Evolutionary conservation across 2,113 vertebrate genomes (phyloP), one percentile per base, ranked within the genome.

Genomic region (Stegastes partitus): DNA sequence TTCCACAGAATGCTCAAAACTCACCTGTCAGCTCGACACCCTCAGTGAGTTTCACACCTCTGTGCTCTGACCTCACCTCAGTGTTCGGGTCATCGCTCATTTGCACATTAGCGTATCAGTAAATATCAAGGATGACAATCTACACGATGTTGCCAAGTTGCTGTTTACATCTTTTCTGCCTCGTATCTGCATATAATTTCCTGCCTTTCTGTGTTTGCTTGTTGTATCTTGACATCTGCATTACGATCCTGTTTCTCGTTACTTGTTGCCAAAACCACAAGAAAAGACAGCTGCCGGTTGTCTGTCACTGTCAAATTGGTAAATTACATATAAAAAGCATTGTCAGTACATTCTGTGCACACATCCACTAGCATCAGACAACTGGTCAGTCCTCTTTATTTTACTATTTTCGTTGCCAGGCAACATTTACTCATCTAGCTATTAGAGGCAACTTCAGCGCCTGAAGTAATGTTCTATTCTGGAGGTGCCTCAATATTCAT

Each of bases 351-450:
- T 28, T 49, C 37, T 44, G 19, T 64, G 23, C 50, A 70, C 45
- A 63, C 25, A 68, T 57, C 31, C 74, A 86, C 9, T 9, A 63
- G 74, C 72, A 74, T 74, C 71, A 68, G 66, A 26, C n/a, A 28
- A 31, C 53, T 18, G 62, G 61, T 68, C 53, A 66, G 21, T 68
- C 77, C 47, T 47, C 44, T 49, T 51, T 76, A 8, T 21, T 23
- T 70, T 39, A 50, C 55, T 39, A 65, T 56, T 59, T 72, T 68
- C 31, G 82, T 87, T 85, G 74, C 83, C 70, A 79, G 55, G 85
- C 77, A 85, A 84, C 77, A 68, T 71, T 73, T 70, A 47, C 26
- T 74, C 26, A 62, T 80, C 47, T 61, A 19, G 55, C 2, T 37
- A 44, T 62, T 45, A 56, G 26, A 65, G 58, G 45, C 45, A 59